Evolutionary conservation across 2,797 vertebrate species (phyloP).

Genomic region (Corythornis leucogaster): DNA sequence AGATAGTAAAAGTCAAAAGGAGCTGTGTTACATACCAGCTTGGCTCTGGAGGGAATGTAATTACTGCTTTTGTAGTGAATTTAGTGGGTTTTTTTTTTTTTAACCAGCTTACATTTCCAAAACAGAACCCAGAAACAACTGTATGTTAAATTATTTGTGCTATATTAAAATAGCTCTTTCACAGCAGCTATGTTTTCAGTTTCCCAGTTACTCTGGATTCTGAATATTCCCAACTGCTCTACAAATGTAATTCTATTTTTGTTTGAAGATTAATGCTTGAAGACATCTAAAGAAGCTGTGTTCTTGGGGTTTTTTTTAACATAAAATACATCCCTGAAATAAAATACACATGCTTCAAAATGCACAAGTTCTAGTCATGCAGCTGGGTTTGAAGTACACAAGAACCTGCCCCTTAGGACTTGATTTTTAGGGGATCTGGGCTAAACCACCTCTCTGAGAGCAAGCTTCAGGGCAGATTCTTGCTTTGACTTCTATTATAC

Average conservation of each 20-base stretch:
- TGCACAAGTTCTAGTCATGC: background rate
- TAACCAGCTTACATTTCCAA: slow-evolving; percentile 14
- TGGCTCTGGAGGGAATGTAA: slow-evolving; percentile 50
- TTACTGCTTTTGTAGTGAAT: slow-evolving; percentile 47
- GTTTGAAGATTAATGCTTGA: background rate
- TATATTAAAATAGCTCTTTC: background rate
- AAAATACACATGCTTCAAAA: background rate
- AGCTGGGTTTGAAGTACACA: background rate
- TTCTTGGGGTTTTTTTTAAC: background rate
- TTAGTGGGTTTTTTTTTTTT: slow-evolving; percentile 15
- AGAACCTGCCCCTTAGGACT: background rate
- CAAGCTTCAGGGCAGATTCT: background rate
- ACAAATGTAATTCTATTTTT: background rate
- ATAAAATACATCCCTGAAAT: background rate
- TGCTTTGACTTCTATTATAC: slow-evolving; percentile 6
- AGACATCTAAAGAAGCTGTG: background rate
- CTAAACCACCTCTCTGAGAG: background rate
- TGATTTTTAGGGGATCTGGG: background rate
- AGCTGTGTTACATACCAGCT: slow-evolving; percentile 57
- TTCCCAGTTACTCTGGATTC: background rate
- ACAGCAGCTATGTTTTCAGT: background rate
- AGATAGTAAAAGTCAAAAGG: slow-evolving; percentile 68
- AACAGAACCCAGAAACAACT: slow-evolving; percentile 31
- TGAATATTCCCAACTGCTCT: background rate
- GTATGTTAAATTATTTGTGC: background rate